Evolutionary conservation across 2,797 vertebrate genomes (phyloP), one percentile per base, ranked within the genome.

Genomic region (Sphaeramia orbicularis): DNA sequence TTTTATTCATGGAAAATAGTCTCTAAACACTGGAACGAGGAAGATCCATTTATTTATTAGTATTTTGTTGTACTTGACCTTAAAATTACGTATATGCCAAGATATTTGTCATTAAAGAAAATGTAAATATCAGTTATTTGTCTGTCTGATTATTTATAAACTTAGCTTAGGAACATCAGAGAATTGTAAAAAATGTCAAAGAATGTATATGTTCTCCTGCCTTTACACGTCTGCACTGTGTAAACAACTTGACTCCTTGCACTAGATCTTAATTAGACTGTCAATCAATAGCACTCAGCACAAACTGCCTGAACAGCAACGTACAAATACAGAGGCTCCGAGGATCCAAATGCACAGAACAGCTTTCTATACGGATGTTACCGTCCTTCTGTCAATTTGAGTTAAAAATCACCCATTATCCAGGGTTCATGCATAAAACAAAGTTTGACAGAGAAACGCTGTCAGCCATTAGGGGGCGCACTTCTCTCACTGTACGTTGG

Each of bases 381-480:
- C 1, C 19, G 43, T 50, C 36, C 9, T 54, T 73, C 50, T 62
- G 69, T 66, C 51, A 41, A 21, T 57, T 59, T 61, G 12, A 64
- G 21, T 65, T 15, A 10, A 30, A 48, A 10, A 41, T 13, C 1
- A 24, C 15, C 55, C 36, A n/a, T 53, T 35, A 57, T 53, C 42
- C 40, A 50, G 37, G 43, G 43, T 10, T 70, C 54, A 51, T 16
- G 4, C 10, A 10, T 13, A 2, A 52, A 30, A 21, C 18, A 70
- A 64, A 8, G 60, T 69, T 66, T 61, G 71, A 45, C 41, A 53
- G 70, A 85, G 48, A 65, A 76, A 53, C 83, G 59, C 27, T 37
- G 80, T 40, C 76, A 35, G 49, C 92, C 94, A 91, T 91, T 94
- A 94, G 94, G 92, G 93, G 94, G 93, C 76, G 90, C 91, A 93